Evolutionary conservation across 2,797 vertebrate genomes (phyloP).

Genomic region (Neopelma chrysocephalum): DNA sequence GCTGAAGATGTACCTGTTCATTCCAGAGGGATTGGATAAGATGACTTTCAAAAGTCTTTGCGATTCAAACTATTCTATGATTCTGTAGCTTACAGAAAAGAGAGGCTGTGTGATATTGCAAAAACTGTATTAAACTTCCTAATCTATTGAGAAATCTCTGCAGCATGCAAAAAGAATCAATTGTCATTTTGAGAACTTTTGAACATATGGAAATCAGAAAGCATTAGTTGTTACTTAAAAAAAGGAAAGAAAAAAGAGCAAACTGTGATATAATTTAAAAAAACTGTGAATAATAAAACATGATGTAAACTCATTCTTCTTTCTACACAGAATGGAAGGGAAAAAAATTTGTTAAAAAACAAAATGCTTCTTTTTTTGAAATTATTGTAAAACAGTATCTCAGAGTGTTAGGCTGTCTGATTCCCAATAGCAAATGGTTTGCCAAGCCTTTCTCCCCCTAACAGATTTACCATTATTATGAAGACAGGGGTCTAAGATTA

Average conservation of each 20-base stretch:
- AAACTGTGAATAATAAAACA: neutral
- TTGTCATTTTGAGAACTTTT: neutral
- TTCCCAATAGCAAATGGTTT: neutral
- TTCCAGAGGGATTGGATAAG: neutral
- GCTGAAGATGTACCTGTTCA: neutral
- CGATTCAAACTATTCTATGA: neutral
- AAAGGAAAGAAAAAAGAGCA: neutral
- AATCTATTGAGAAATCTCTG: neutral
- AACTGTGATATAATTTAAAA: neutral
- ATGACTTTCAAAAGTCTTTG: neutral
- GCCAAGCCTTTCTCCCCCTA: neutral
- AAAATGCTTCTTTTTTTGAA: neutral
- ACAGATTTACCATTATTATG: neutral
- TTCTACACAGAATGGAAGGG: neutral
- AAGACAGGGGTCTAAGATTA: neutral
- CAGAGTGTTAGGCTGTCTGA: neutral
- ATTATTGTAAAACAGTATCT: neutral
- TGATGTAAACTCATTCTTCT: neutral
- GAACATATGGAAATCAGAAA: neutral
- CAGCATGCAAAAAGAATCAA: neutral
- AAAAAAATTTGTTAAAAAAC: neutral
- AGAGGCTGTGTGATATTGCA: neutral
- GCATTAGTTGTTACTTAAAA: neutral
- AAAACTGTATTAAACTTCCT: neutral
- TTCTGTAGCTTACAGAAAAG: neutral